Percentiles rank a stretch among this genome's conserved stretches.
Evolutionary conservation across 2,888 invertebrate genomes (phyloP).

Genomic region (Nomada hirtipes): DNA sequence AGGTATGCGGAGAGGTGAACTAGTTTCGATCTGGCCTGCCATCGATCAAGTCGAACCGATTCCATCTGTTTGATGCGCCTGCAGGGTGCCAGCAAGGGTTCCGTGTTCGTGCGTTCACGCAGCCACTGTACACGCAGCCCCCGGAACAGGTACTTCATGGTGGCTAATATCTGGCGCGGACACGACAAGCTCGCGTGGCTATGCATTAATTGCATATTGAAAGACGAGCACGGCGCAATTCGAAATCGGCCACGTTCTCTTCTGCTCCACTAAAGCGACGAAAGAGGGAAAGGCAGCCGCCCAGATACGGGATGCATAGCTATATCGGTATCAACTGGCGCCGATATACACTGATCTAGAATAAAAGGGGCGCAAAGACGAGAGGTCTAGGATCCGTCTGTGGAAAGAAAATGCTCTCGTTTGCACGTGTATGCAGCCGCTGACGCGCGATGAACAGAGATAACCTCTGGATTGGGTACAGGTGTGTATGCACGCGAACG

Average conservation of each 20-base stretch:
- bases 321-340: constrained; percentile 5
- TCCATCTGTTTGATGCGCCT: constrained; percentile 58
- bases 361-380: constrained; percentile 39
- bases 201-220: constrained; percentile 47
- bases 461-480: not conserved
- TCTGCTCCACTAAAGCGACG: constrained; percentile 74
- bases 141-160: constrained; percentile 15
- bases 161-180: constrained; percentile 32
- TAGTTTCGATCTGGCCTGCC: constrained; percentile 77
- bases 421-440: too few relatives aligned
- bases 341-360: constrained; percentile 56
- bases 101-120: not conserved
- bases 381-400: constrained; percentile 1
- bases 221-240: constrained; percentile 35
- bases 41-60: constrained; percentile 39
- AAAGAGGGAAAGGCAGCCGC: constrained; percentile 64
- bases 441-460: constrained; percentile 4
- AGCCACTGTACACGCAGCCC: too few relatives aligned
- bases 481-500: not conserved
- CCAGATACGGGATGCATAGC: not conserved
- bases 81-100: constrained; percentile 17
- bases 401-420: not conserved
- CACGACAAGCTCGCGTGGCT: constrained; percentile 12
- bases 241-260: constrained; percentile 72
- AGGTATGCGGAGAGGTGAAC: constrained; percentile 83